Percentiles rank a stretch among this genome's conserved stretches.
phyloP scores from a whole-genome alignment of 2,113 vertebrate genomes.

The Galbula dea region DNA sequence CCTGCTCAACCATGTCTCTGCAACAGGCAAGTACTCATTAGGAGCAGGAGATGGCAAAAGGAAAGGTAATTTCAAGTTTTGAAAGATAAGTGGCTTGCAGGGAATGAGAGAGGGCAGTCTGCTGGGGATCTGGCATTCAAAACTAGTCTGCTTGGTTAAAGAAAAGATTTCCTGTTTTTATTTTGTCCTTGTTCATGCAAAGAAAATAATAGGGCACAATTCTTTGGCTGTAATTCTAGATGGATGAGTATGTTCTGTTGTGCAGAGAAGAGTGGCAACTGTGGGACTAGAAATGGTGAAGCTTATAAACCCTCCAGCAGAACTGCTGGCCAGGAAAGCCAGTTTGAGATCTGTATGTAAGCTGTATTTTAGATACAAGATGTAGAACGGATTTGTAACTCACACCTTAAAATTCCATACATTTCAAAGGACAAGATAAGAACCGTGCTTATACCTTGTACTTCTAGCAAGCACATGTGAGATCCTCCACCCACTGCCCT shows the following conservation, averaged over 20 bases:
- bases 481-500: fast-evolving
- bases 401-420: background rate
- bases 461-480: fast-evolving
- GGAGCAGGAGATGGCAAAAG: background rate
- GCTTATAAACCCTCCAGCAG: background rate
- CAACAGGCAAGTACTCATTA: background rate
- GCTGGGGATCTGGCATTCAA: background rate
- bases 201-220: background rate
- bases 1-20: background rate
- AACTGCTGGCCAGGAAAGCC: background rate
- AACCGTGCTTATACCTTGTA: fast-evolving
- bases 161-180: background rate
- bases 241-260: background rate
- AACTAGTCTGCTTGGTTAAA: background rate
- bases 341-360: background rate
- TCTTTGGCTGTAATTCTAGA: background rate
- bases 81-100: background rate
- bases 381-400: background rate
- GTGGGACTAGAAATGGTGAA: background rate
- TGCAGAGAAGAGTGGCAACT: background rate
- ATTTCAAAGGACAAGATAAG: background rate
- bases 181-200: background rate
- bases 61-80: background rate
- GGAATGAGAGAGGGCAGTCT: background rate
- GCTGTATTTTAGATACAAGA: background rate